Evolutionary conservation across 2,888 invertebrate species (phyloP), one percentile per base, ranked within the genome.

Genomic region (Odontothrips loti): DNA sequence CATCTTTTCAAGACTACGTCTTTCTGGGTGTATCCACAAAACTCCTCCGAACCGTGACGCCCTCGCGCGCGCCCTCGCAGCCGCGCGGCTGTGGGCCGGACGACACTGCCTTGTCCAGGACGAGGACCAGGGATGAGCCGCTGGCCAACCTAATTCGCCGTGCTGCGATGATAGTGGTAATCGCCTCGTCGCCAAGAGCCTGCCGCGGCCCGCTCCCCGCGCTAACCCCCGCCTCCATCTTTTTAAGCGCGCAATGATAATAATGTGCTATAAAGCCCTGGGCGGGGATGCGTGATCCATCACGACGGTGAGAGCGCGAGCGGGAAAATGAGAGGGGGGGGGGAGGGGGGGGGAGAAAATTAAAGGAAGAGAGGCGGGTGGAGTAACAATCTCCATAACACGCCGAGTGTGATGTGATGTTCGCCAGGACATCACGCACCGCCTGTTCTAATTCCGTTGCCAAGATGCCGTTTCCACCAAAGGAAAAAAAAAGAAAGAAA

Each of bases 131-230:
- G n/a, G n/a, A n/a, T n/a, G n/a, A n/a, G n/a, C n/a, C n/a, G n/a
- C n/a, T n/a, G n/a, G n/a, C n/a, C n/a, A n/a, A n/a, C n/a, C n/a
- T n/a, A n/a, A n/a, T n/a, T n/a, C n/a, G n/a, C n/a, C n/a, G n/a
- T n/a, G n/a, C n/a, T n/a, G n/a, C n/a, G n/a, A n/a, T n/a, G 48
- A 48, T 11, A 48, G 10, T 11, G 12, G 20, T 63, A 63, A 63
- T 63, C n/a, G 63, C n/a, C 63, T 63, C 63, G 63, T 63, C 63
- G 63, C 63, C 63, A 63, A 63, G 63, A 63, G 63, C n/a, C 63
- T n/a, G 20, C 11, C n/a, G 23, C 23, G 23, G 6, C 68, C 11
- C 23, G 17, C n/a, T 63, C 9, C n/a, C 11, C 68, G 68, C 68
- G 23, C 11, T 23, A 23, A 68, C 6, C n/a, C 68, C 68, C 68